A percentile compares a stretch with the other conserved stretches of the same genome.
Evolutionary conservation across 2,113 vertebrate species (phyloP).

Genomic region (Plecturocebus donacophilus): DNA sequence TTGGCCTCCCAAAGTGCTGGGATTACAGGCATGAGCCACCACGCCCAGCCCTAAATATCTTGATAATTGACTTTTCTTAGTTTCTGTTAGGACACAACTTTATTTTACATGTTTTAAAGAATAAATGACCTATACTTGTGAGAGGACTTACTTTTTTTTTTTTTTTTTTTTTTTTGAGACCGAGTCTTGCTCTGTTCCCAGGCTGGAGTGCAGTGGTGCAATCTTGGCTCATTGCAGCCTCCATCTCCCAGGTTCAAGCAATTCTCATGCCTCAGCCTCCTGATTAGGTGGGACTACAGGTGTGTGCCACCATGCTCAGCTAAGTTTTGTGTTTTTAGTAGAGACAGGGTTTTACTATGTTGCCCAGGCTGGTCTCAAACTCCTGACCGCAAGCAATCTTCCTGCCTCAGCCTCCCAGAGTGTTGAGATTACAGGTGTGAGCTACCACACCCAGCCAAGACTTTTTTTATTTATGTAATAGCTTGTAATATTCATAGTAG

Average conservation of each 20-base stretch:
- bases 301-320: background rate
- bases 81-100: background rate
- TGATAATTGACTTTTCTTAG: background rate
- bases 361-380: background rate
- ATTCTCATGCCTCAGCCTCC: background rate
- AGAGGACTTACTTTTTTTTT: background rate
- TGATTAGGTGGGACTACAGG: background rate
- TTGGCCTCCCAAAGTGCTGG: no score
- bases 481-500: background rate
- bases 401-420: background rate
- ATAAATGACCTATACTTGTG: background rate
- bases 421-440: background rate
- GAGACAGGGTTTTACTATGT: background rate
- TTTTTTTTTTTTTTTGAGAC: background rate
- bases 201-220: background rate
- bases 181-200: background rate
- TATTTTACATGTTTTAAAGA: slow-evolving; percentile 21
- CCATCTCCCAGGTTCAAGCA: background rate
- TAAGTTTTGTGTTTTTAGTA: background rate
- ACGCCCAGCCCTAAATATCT: background rate
- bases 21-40: no score
- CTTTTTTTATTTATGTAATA: background rate
- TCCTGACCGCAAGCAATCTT: background rate
- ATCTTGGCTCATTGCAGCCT: background rate
- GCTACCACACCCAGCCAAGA: background rate